Evolutionary conservation across 2,888 invertebrate species (phyloP).

Genomic region (Gari tellinella): DNA sequence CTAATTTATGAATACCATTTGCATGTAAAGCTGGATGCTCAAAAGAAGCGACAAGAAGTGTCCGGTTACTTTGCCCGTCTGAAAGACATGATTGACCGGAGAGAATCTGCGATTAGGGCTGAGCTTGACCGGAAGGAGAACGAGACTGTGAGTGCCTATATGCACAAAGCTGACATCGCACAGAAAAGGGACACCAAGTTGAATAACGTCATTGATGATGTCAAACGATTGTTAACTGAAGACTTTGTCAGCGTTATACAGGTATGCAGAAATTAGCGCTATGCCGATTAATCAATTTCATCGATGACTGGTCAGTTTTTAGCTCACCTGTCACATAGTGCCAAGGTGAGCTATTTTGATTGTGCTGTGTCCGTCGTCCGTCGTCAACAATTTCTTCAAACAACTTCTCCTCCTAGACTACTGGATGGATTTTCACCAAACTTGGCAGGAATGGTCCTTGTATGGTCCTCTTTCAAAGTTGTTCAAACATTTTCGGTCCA

Average conservation of each 20-base stretch:
- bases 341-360: too few relatives aligned
- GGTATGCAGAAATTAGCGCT: conserved; percentile 2
- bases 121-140: conserved; percentile 38
- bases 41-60: conserved; percentile 40
- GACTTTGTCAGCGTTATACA: conserved; percentile 4
- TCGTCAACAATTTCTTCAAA: too few relatives aligned
- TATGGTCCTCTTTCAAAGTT: too few relatives aligned
- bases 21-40: conserved; percentile 36
- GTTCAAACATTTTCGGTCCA: too few relatives aligned
- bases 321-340: too few relatives aligned
- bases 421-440: too few relatives aligned
- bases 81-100: conserved; percentile 33
- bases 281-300: background rate
- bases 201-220: conserved; percentile 10
- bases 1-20: too few relatives aligned
- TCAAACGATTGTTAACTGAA: conserved; percentile 19
- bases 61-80: conserved; percentile 40
- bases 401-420: too few relatives aligned
- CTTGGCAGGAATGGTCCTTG: too few relatives aligned
- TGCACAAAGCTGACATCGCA: conserved; percentile 25
- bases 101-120: conserved; percentile 18
- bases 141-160: conserved; percentile 11
- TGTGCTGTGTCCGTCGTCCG: too few relatives aligned
- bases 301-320: too few relatives aligned
- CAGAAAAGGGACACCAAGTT: conserved; percentile 27